Evolutionary conservation across 1,140 invertebrate species (phyloP), one percentile per base, ranked within the genome.

Genomic region (Streblospio benedicti): DNA sequence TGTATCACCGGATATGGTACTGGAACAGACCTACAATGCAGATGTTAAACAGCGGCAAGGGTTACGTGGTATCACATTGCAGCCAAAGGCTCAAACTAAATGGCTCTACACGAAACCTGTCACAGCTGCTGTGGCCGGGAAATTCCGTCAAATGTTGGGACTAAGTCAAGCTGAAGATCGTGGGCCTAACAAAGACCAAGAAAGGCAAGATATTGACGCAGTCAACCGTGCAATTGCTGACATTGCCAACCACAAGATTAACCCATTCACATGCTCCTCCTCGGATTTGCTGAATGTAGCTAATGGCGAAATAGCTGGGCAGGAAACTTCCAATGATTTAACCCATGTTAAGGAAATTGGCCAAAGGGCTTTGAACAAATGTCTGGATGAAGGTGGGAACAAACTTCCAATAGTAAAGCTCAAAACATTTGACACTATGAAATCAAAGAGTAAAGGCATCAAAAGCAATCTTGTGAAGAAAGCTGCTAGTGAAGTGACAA

Each of bases 11-110:
- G 55, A 57, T 41, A 43, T 57, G 55, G 20, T 16, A 4, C 35
- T 57, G 33, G 55, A 57, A 31, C 38, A 57, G 38, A 45, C 33
- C 5, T 45, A 45, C 55, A 57, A 57, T 32, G 28, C 18, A 43
- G 35, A 51, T 1, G 55, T 25, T 12, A 57, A 57, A 41, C 27
- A 52, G 30, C 20, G 43, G 43, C 20, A 14, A 20, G 0, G 43
- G 4, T 25, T 45, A 20, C 20, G 18, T 6, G 43, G 43, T 6
- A 45, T 45, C 20, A 45, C 43, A 4, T 25, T 45, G 43, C 18
- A 45, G 20, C 1, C 43, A 20, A 45, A 45, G 27, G 43, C 43
- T n/a, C n/a, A n/a, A n/a, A n/a, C n/a, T n/a, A 45, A 45, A 25
- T 20, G 27, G 4, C 43, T 0, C 18, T 41, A 41, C 38, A 41